Conservation (phyloP, 1,140 invertebrate species). For the Lepidotrigona ventralis region DNA sequence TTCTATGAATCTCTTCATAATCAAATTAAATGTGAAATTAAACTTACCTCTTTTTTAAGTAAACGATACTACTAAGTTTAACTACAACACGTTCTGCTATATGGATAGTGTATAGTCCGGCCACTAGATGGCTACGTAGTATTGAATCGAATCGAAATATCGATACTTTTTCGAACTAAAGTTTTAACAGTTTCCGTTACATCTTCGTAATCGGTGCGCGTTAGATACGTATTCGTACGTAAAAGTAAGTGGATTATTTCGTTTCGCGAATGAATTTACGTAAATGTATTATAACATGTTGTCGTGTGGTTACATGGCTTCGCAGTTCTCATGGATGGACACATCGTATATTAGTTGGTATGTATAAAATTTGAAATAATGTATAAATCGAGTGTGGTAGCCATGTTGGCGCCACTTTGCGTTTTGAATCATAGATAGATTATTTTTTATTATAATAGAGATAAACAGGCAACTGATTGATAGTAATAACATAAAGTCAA, state of each 20-base stretch:
- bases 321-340: background rate
- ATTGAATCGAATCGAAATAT: constrained; percentile 33
- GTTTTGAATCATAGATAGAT: background rate
- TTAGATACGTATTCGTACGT: too few relatives aligned
- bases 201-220: background rate
- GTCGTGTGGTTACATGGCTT: background rate
- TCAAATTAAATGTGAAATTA: background rate
- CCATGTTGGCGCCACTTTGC: background rate
- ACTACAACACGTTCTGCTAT: constrained; percentile 2
- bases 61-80: constrained; percentile 7
- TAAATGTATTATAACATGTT: background rate
- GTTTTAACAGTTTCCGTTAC: background rate
- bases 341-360: background rate
- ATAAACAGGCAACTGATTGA: background rate
- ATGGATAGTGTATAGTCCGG: background rate
- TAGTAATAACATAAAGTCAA: background rate
- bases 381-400: background rate
- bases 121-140: background rate
- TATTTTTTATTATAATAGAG: constrained; percentile 33
- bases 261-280: background rate
- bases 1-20: background rate
- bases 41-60: constrained; percentile 15
- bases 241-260: background rate
- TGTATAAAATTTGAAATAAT: background rate
- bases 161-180: constrained; percentile 1